Base-by-base conservation (phyloP, 2,113 vertebrate genomes). In the Cnemophilus loriae region DNA sequence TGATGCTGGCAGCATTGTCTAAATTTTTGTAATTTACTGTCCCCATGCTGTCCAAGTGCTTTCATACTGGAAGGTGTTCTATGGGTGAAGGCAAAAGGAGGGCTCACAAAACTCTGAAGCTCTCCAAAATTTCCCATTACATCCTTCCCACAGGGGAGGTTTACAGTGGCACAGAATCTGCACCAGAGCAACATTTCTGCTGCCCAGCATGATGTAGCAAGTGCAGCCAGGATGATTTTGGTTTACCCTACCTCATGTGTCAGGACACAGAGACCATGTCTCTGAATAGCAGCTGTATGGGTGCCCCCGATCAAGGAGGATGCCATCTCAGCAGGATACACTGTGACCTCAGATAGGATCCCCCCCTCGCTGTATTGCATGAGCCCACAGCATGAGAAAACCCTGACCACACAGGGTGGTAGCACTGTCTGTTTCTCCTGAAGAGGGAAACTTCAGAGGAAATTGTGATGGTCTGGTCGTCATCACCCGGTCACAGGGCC, bases 1-100 rank as follows among this genome's bases (percentile, higher is more conserved):
- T 0, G 0, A 33, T 67, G 28, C 18, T 73, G 23, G 6, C 21
- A 89, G 18, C 27, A 71, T 47, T 0, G 0, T 63, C 39, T 64
- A 63, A 22, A 59, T 76, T 68, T 83, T 91, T 77, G 10, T 76
- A 30, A 46, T 93, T 93, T 86, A 35, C 21, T 35, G 5, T 63
- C 91, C 55, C 83, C 33, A 5, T 50, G 13, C 83, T 85, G 37
- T 46, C 50, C 24, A 27, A 47, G 23, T 44, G 9, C 13, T 67
- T 69, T 87, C 7, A 1, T 70, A 24, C 9, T 61, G 26, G n/a
- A 68, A 89, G 41, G 13, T 42, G 3, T 82, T 87, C 41, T 56
- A 50, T 23, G 12, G 4, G 9, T 49, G 13, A 89, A 80, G 23
- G 33, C 7, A 17, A 55, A 64, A 35, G 26, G 39, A 91, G 13